Evolutionary conservation across 2,888 invertebrate species (phyloP), one percentile per base, ranked within the genome.

Genomic region (Acronicta aceris): DNA sequence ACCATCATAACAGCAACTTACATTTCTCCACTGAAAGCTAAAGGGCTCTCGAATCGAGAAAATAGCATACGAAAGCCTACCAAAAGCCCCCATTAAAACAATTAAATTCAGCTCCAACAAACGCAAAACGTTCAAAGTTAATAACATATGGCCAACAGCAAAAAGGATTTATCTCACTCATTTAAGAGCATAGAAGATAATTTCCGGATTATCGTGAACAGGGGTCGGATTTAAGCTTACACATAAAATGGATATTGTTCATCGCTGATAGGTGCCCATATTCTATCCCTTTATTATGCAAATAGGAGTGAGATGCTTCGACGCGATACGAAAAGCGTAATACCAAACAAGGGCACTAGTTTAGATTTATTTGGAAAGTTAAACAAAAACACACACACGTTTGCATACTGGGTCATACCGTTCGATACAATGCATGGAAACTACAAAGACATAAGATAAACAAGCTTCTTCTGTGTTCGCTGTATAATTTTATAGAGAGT

Each of bases 261-360:
- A 61, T 54, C 63, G 71, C 45, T 75, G 78, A 75, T 78, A 75
- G 75, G 67, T 78, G 54, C 48, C 72, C 63, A 71, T 75, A 68
- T 59, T 59, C 60, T 45, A 67, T 78, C 72, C 78, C 63, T 78
- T 75, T 78, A 76, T 68, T 75, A 76, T 76, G 76, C 73, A 78
- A 76, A 76, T 75, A 56, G 49, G 25, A 53, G 57, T 64, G 65
- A 76, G 78, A 76, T 76, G 60, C 55, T 57, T 59, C 33, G 59
- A 30, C 49, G 38, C 63, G 76, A 78, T 76, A 67, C 48, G 45
- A 42, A 21, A 52, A 51, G 33, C 27, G 38, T 55, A 55, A 67
- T 62, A 67, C 43, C 38, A 41, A 67, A 75, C 55, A 71, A 64
- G 53, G 75, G 54, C 47, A 65, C 66, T 74, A 64, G 62, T 71